Evolutionary conservation across 2,797 vertebrate species (phyloP).

Genomic region (Sebastes trivittatus): DNA sequence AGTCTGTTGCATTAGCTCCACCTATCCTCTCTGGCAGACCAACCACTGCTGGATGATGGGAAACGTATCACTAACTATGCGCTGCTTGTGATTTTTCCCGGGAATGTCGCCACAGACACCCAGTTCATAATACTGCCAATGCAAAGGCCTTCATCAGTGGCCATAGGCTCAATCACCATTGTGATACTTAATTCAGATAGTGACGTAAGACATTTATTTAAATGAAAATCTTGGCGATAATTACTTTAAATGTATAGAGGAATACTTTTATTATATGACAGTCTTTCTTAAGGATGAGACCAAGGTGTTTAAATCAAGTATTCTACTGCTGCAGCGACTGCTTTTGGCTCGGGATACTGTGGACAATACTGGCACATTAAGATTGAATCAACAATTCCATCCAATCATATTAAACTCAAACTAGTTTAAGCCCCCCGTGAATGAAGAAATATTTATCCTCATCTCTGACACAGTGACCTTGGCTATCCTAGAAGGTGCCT

Average conservation of each 20-base stretch:
- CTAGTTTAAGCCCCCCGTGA: background rate
- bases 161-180: no score
- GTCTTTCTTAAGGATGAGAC: background rate
- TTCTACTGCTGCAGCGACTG: background rate
- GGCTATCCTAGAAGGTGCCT: background rate
- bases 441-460: background rate
- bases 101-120: no score
- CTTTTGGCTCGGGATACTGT: background rate
- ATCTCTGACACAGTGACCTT: background rate
- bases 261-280: background rate
- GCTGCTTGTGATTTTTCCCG: no score
- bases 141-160: no score
- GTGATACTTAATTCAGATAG: no score
- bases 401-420: background rate
- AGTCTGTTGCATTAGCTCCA: background rate
- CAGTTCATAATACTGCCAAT: background rate
- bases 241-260: background rate
- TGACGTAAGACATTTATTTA: background rate
- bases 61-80: no score
- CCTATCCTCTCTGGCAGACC: background rate
- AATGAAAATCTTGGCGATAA: background rate
- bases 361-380: background rate
- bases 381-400: slow-evolving; percentile 4
- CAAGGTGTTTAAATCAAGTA: background rate
- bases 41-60: no score